Conservation (phyloP, 2,888 invertebrate genomes). For the Nomada hirtipes region DNA sequence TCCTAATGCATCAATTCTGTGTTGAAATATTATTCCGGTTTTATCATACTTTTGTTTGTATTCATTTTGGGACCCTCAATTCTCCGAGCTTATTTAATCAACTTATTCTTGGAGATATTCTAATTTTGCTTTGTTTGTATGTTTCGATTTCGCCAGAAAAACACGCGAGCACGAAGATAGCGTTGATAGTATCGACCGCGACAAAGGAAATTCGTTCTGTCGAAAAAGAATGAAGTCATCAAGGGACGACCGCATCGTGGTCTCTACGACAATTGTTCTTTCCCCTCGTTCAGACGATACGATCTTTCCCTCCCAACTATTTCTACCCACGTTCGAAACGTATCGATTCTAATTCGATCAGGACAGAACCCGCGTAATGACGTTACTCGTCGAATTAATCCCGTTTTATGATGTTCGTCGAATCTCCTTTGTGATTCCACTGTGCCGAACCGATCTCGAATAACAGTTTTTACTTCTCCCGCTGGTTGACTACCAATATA, state of each 20-base stretch:
- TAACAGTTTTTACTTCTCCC: not conserved
- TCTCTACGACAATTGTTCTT: not conserved
- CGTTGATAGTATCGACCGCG: too few relatives aligned
- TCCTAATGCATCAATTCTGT: too few relatives aligned
- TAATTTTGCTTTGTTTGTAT: too few relatives aligned
- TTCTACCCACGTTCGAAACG: not conserved
- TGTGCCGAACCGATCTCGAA: not conserved
- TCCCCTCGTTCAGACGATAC: not conserved
- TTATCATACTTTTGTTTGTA: too few relatives aligned
- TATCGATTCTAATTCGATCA: slow-evolving; percentile 32
- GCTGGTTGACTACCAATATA: not conserved
- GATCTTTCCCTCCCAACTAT: not conserved
- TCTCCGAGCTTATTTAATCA: too few relatives aligned
- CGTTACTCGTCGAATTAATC: slow-evolving; percentile 23
- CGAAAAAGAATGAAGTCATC: slow-evolving; percentile 4
- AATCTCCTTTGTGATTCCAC: slow-evolving; percentile 3
- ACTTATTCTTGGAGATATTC: too few relatives aligned
- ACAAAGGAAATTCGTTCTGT: too few relatives aligned
- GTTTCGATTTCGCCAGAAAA: too few relatives aligned
- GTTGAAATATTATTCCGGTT: too few relatives aligned
- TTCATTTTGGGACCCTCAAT: too few relatives aligned
- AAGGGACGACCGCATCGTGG: not conserved
- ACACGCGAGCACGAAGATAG: too few relatives aligned
- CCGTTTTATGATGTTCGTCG: not conserved
- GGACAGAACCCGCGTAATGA: slow-evolving; percentile 28